Conservation (phyloP, 2,888 invertebrate species). For the Eristalinus aeneus region DNA sequence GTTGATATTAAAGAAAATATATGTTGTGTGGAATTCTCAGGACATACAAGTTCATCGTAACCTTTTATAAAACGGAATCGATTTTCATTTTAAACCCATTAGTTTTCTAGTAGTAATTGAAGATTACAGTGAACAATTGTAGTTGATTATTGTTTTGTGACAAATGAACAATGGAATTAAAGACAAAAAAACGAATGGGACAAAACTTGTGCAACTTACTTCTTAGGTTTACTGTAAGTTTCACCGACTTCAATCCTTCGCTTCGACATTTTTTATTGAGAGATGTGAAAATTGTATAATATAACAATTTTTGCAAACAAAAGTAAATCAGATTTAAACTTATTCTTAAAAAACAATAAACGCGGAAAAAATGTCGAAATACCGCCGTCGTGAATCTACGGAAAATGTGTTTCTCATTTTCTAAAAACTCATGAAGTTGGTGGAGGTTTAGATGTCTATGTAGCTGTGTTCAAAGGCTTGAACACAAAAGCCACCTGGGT, state of each 20-base stretch:
- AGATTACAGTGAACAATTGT: background rate
- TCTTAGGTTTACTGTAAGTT: conserved; percentile 89
- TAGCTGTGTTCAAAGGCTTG: conserved; percentile 22
- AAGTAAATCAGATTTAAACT: conserved; percentile 37
- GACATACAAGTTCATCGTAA: no score
- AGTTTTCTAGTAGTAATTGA: background rate
- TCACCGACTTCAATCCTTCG: conserved; percentile 93
- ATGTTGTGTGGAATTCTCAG: no score
- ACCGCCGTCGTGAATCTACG: conserved; percentile 33
- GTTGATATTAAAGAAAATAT: background rate
- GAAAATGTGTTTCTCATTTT: conserved; percentile 64
- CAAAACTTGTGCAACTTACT: conserved; percentile 82
- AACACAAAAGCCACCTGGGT: no score
- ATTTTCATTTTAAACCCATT: background rate
- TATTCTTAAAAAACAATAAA: conserved; percentile 74
- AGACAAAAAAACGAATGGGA: background rate
- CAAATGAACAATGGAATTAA: background rate
- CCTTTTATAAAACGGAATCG: no score
- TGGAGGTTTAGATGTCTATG: conserved; percentile 22
- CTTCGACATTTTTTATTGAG: conserved; percentile 85
- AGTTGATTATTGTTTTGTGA: background rate
- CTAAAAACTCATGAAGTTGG: conserved; percentile 38
- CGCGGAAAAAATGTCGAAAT: conserved; percentile 72
- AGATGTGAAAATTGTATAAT: background rate
- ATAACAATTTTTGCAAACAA: conserved; percentile 25